Base-by-base conservation (phyloP, 1,140 invertebrate genomes). In the Megalonaias nervosa region DNA sequence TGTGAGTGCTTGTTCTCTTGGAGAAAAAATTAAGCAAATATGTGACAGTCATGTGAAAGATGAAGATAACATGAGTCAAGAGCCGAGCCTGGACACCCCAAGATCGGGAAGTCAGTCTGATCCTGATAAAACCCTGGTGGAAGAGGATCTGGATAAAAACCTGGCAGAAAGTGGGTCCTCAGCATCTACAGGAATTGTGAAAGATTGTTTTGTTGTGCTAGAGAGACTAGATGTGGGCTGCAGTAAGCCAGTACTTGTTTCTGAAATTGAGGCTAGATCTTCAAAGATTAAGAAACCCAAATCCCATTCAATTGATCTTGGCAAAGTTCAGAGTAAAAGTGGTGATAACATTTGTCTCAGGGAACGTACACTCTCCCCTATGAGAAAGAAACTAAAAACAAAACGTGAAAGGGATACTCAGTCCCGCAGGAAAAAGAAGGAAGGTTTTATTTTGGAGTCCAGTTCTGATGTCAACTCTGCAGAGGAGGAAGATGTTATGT, bases 351-450 rank as follows among this genome's bases (percentile, higher is more conserved):
- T 48, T 26, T 60, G 71, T 73, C 19, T 13, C 48, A n/a, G 19
- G 48, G 16, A 4, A 48, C 38, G 38, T 6, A 48, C 38, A 48
- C 38, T 5, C 38, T 78, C 76, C 19, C 76, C 76, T 23, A 61
- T 67, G 21, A 68, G 76, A 58, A 78, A 78, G 69, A 57, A 66
- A 23, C 57, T 78, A 58, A 78, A 78, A 78, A 73, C 76, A 9
- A 78, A 78, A 60, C 73, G 74, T 62, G 76, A 78, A 38, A 16
- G 76, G 21, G 76, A 78, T 69, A 71, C 73, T 31, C 38, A 38
- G 59, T 78, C 76, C 14, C 61, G 76, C 21, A 31, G 76, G 23
- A 78, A 78, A 78, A 70, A 78, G 48, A 78, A 78, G 64, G 76
- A 78, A 62, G 69, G 38, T 26, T 78, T 78, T 60, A 73, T 78